Percentiles rank a stretch among this genome's conserved stretches.
These are phyloP conservation scores for Eucera pruinosa DNA, from an alignment of 2,888 invertebrate species.

Conservation along the genomic window DNA sequence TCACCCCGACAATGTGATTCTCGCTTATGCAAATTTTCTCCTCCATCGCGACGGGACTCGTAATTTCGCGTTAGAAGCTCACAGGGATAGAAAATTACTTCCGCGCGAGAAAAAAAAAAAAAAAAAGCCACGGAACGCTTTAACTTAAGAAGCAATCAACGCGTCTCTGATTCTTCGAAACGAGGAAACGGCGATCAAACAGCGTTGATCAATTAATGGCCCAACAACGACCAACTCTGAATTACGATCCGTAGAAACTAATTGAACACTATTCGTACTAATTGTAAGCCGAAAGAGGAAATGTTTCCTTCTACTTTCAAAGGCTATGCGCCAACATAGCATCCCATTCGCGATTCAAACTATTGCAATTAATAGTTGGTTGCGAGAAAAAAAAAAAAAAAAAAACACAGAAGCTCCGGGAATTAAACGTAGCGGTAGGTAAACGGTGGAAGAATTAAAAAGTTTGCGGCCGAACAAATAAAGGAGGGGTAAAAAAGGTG, in stretches of 20 bases:
- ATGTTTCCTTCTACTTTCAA: background rate
- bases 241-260: constrained; percentile 9
- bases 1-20: constrained; percentile 25
- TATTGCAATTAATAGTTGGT: constrained; percentile 41
- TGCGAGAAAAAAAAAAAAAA: background rate
- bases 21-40: constrained; percentile 35
- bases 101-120: background rate
- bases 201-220: background rate
- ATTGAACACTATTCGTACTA: constrained; percentile 25
- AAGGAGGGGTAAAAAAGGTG: background rate
- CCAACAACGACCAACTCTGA: background rate
- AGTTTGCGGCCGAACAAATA: constrained; percentile 13
- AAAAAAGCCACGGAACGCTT: background rate
- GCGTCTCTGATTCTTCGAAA: background rate
- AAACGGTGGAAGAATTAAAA: constrained; percentile 22
- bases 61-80: constrained; percentile 17
- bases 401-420: background rate
- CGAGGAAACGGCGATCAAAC: background rate
- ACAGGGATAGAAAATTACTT: constrained; percentile 11
- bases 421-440: background rate
- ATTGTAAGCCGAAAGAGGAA: constrained; percentile 4
- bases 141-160: constrained; percentile 6
- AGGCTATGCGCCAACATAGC: background rate
- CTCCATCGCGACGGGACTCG: background rate
- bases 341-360: constrained; percentile 40